Evolutionary conservation across 2,888 invertebrate species (phyloP), one percentile per base, ranked within the genome.

Genomic region (Drosophila kanekoi): DNA sequence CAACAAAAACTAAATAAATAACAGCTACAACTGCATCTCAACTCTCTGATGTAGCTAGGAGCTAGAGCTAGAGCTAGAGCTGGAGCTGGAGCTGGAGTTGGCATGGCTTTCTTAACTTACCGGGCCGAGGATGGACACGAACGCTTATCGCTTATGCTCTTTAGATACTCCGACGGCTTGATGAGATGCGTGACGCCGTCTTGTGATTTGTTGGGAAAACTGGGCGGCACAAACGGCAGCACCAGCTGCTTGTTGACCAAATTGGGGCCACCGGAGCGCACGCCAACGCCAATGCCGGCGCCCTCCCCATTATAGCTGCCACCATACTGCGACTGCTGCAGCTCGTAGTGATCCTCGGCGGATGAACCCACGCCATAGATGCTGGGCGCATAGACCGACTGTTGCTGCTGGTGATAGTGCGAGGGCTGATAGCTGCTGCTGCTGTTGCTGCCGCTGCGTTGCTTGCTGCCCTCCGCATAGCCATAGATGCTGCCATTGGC

Each of bases 91-190:
- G 16, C 23, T 48, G 35, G 18, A 32, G 18, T 13, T 20, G 53
- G 9, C 59, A 13, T 45, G 18, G 58, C 68, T 74, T 75, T 68
- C 70, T 72, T 60, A 61, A 89, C 91, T 92, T 81, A 93, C 91
- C 93, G 93, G 58, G 92, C 92, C 32, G 93, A 93, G 59, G 93
- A 93, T 65, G 93, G 92, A 77, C 93, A 93, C 57, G 93, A 93
- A 80, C 93, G 91, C 78, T 94, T 93, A 81, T 94, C 94, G 90
- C 95, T 96, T 93, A 98, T 96, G 91, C 97, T 97, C 91, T 95
- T 95, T 85, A 98, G 93, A 92, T 98, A 98, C 93, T 98, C 98
- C 72, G 97, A 97, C 59, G 98, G 98, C 91, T 98, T 98, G 91
- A 98, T 97, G 79, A 98, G 94, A 68, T 96, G 95, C 93, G 97